These are phyloP conservation scores for Apis mellifera DNA, from an alignment of 1,140 invertebrate species.

Conservation along the genomic window Amel_HAv3.1 CM009933.2:2006501-2007000, in stretches of 20 bases:
- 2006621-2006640: too few species aligned
- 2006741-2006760: constrained; percentile 18
- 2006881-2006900: not conserved
- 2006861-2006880: not conserved
- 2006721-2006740: constrained; percentile 16
- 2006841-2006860: not conserved
- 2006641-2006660: too few species aligned
- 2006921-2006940: not conserved
- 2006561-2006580: too few species aligned
- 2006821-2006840: not conserved
- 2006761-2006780: constrained; percentile 48
- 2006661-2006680: too few species aligned
- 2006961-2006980: constrained; percentile 26
- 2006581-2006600: too few species aligned
- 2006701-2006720: constrained; percentile 1
- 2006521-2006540: too few species aligned
- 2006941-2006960: constrained; percentile 6
- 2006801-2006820: not conserved
- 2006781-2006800: constrained; percentile 19
- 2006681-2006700: too few species aligned
- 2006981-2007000: constrained; percentile 40
- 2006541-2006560: too few species aligned
- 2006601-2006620: too few species aligned
- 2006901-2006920: not conserved
- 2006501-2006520: too few species aligned